These are phyloP conservation scores for Nibea coibor DNA, from an alignment of 2,113 vertebrate species.

Conservation along the genomic window DNA sequence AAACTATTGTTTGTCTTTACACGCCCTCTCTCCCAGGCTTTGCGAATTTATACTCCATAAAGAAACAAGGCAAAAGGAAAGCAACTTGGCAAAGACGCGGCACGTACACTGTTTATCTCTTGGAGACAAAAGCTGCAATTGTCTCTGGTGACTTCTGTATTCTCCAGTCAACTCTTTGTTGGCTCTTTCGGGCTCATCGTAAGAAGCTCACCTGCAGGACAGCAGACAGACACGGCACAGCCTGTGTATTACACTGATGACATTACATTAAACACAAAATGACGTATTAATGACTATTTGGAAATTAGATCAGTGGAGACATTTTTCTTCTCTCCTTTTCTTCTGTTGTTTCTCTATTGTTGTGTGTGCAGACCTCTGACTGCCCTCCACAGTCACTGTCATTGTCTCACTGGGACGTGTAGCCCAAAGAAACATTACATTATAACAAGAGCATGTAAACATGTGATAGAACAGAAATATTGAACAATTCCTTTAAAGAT, in stretches of 20 bases:
- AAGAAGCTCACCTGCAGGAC: slow-evolving; percentile 39
- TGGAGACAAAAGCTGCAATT: slow-evolving; percentile 31
- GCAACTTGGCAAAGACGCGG: slow-evolving; percentile 39
- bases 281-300: neutral
- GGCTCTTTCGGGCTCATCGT: neutral
- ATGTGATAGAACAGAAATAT: neutral
- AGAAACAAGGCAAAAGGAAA: slow-evolving; percentile 48
- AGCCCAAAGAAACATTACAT: neutral
- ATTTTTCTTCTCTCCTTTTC: slow-evolving; percentile 1
- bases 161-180: neutral
- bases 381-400: neutral
- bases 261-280: slow-evolving; percentile 17
- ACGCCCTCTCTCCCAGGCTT: slow-evolving; percentile 55
- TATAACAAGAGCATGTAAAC: neutral
- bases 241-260: slow-evolving; percentile 27
- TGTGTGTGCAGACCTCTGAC: neutral
- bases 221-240: neutral
- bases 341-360: neutral
- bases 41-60: slow-evolving; percentile 52
- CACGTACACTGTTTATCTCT: slow-evolving; percentile 33
- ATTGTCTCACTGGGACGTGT: neutral
- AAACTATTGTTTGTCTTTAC: slow-evolving; percentile 74
- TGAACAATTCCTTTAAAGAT: neutral
- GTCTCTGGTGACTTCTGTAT: slow-evolving; percentile 17
- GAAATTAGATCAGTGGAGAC: neutral